Conservation (phyloP, 2,113 vertebrate genomes). For the Electrona antarctica region DNA sequence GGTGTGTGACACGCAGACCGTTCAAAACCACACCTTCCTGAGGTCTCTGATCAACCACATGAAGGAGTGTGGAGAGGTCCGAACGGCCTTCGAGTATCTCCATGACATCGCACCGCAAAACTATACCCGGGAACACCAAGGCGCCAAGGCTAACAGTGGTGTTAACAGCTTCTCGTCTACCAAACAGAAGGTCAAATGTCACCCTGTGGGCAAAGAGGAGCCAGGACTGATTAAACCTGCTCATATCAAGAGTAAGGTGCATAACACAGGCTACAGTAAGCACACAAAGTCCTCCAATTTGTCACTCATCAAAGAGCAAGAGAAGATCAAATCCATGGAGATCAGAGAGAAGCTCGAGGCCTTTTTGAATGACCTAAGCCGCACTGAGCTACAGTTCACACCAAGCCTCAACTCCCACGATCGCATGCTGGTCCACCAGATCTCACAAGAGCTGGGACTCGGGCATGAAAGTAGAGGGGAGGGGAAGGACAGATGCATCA, state of each 20-base stretch:
- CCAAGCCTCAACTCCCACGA: slow-evolving; percentile 85
- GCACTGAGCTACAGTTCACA: slow-evolving; percentile 80
- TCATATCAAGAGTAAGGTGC: slow-evolving; percentile 25
- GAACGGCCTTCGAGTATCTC: slow-evolving; percentile 92
- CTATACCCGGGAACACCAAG: slow-evolving; percentile 73
- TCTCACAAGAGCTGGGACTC: slow-evolving; percentile 85
- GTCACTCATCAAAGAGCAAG: slow-evolving; percentile 46
- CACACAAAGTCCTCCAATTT: slow-evolving; percentile 2
- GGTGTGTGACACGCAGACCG: slow-evolving; percentile 87
- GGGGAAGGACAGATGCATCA: slow-evolving; percentile 80
- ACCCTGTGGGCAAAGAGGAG: slow-evolving; percentile 40
- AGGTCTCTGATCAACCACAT: slow-evolving; percentile 83
- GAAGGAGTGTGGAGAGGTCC: slow-evolving; percentile 79
- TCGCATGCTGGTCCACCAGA: slow-evolving; percentile 85
- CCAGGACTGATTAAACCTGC: slow-evolving; percentile 43
- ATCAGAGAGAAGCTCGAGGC: slow-evolving; percentile 75
- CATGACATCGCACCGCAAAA: slow-evolving; percentile 84
- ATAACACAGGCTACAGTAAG: slow-evolving; percentile 6
- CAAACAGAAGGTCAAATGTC: slow-evolving; percentile 62
- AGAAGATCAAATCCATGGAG: slow-evolving; percentile 46
- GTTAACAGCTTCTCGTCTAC: slow-evolving; percentile 19
- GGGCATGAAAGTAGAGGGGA: slow-evolving; percentile 84
- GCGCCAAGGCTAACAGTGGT: slow-evolving; percentile 22
- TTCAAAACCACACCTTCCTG: slow-evolving; percentile 83
- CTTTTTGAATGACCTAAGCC: slow-evolving; percentile 74